phyloP scores from a whole-genome alignment of 2,113 vertebrate genomes.

The Ifrita kowaldi region DNA sequence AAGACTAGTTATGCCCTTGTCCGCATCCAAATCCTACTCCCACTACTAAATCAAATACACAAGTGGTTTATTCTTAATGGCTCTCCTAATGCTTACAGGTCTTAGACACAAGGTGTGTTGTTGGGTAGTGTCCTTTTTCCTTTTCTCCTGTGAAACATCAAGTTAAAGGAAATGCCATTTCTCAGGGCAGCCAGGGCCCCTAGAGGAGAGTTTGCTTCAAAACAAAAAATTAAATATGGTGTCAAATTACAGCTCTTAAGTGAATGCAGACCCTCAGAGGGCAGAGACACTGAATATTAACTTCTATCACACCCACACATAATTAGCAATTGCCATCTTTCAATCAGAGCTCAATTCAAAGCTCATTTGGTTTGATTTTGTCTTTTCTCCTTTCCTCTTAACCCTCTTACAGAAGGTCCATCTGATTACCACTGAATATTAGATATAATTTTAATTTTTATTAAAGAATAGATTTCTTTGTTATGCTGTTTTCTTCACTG shows the following conservation, averaged over 20 bases:
- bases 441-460: not conserved
- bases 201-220: not conserved
- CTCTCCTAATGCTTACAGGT: not conserved
- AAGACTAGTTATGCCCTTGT: not conserved
- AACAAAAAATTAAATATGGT: not conserved
- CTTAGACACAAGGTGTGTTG: not conserved
- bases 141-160: not conserved
- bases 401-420: not conserved
- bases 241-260: not conserved
- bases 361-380: not conserved
- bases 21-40: not conserved
- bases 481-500: not conserved
- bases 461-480: not conserved
- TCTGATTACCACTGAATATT: not conserved
- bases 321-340: constrained; percentile 30
- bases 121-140: not conserved
- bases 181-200: not conserved
- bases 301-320: constrained; percentile 8
- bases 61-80: not conserved
- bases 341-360: constrained; percentile 15
- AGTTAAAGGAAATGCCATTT: not conserved
- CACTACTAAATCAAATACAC: not conserved
- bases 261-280: not conserved
- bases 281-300: constrained; percentile 12
- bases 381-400: not conserved